A percentile compares a stretch with the other conserved stretches of the same genome.
Conservation (phyloP, 2,113 vertebrate genomes). For the Picathartes gymnocephalus region DNA sequence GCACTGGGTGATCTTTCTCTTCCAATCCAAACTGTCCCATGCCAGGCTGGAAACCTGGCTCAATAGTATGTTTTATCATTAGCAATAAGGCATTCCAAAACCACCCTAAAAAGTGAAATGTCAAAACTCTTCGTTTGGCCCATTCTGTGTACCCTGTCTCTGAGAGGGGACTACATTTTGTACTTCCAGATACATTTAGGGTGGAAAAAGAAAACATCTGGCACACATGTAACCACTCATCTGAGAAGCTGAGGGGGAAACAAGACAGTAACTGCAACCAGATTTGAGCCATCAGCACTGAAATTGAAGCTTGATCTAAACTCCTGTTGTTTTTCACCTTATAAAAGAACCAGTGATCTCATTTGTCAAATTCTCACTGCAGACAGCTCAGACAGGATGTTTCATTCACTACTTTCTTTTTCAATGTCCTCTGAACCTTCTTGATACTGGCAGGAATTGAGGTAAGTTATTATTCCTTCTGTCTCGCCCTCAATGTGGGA, state of each 20-base stretch:
- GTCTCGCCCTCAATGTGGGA: too few relatives aligned
- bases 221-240: background rate
- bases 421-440: background rate
- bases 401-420: background rate
- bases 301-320: background rate
- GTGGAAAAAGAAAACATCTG: background rate
- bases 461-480: background rate
- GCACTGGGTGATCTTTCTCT: background rate
- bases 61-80: background rate
- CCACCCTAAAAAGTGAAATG: background rate
- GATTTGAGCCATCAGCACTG: background rate
- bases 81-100: background rate
- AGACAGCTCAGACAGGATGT: background rate
- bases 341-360: background rate
- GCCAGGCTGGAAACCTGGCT: background rate
- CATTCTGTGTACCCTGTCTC: background rate
- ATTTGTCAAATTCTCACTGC: background rate
- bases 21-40: accelerated
- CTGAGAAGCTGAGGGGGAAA: background rate
- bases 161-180: background rate
- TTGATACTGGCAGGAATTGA: background rate
- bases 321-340: background rate
- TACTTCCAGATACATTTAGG: background rate
- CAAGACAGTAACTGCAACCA: background rate
- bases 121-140: background rate